Percentiles rank a stretch among this genome's conserved stretches.
phyloP scores from a whole-genome alignment of 2,797 vertebrate genomes.

The Anolis apletophallus region DNA sequence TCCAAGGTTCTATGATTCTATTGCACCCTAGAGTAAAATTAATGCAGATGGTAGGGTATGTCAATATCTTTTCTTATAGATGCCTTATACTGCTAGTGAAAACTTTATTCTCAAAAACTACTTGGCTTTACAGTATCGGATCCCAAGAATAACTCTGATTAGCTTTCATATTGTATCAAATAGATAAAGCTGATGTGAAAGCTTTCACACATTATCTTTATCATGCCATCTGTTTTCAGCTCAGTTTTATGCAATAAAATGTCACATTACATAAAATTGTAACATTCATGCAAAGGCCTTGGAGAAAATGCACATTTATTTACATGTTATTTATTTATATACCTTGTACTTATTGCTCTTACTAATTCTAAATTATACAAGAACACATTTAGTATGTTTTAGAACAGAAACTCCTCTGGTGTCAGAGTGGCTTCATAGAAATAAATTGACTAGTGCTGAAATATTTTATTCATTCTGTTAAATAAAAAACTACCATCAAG shows the following conservation, averaged over 20 bases:
- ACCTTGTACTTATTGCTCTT: neutral
- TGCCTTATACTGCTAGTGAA: neutral
- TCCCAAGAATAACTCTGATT: slow-evolving; percentile 54
- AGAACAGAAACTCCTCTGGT: slow-evolving; percentile 17
- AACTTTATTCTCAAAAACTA: neutral
- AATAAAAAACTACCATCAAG: too few relatives aligned
- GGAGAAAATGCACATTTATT: slow-evolving; percentile 27
- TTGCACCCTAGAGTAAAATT: neutral
- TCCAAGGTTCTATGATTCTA: too few relatives aligned
- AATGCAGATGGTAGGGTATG: neutral
- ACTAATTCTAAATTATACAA: slow-evolving; percentile 5
- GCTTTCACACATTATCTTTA: slow-evolving; percentile 43
- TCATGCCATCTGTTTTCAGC: slow-evolving; percentile 36
- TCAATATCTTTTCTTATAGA: neutral
- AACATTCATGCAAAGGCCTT: slow-evolving; percentile 25
- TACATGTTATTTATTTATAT: neutral
- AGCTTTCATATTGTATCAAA: slow-evolving; percentile 47
- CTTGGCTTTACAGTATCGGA: neutral
- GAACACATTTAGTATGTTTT: neutral
- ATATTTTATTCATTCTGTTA: neutral
- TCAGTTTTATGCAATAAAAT: slow-evolving; percentile 41
- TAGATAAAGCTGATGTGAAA: slow-evolving; percentile 37
- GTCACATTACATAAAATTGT: slow-evolving; percentile 49
- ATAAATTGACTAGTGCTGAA: neutral
- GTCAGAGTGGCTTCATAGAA: slow-evolving; percentile 6